Base-by-base conservation (phyloP, 2,888 invertebrate genomes). In the Clusia tigrina region DNA sequence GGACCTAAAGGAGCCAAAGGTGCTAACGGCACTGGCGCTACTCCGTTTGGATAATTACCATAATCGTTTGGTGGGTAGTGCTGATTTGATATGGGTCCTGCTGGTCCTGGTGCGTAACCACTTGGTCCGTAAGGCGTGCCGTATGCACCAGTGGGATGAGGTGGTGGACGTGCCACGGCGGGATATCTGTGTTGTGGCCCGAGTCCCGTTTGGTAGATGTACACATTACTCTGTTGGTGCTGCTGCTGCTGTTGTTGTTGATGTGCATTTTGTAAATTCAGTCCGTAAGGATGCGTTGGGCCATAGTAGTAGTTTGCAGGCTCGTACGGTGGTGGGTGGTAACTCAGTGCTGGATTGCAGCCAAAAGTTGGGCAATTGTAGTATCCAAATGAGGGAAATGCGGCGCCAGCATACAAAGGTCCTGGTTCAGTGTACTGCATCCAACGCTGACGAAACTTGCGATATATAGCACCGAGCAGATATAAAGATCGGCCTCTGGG, bases 401-500 rank as follows among this genome's bases (percentile, higher is more conserved):
- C 68, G 1, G 76, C 62, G 18, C 78, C 78, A 0, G 77, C 74
- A 55, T 67, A 78, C 0, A 69, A 55, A 0, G 78, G 76, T 1
- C 67, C 67, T 0, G 74, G 59, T 58, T 66, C 69, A 20, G 71
- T 67, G 26, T 68, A 70, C 3, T 68, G 72, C 54, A 69, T 17
- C 78, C 76, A 78, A 12, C 78, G 78, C 61, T 77, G 69, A 17
- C 78, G 76, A 72, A 74, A 76, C 6, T 74, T 74, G 3, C 78
- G 73, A 46, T 78, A 78, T n/a, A 76, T 55, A 1, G 70, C 68
- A 15, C 74, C 78, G 58, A 76, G 32, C 20, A 76, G 69, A 37
- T 66, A 76, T 42, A 78, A 76, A 0, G 76, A 77, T 2, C 77
- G 71, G 17, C 78, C 78, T 37, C 71, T 72, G 1, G 54, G n/a